Conservation (phyloP, 1,140 invertebrate genomes). For the Chrysomallon squamiferum region DNA sequence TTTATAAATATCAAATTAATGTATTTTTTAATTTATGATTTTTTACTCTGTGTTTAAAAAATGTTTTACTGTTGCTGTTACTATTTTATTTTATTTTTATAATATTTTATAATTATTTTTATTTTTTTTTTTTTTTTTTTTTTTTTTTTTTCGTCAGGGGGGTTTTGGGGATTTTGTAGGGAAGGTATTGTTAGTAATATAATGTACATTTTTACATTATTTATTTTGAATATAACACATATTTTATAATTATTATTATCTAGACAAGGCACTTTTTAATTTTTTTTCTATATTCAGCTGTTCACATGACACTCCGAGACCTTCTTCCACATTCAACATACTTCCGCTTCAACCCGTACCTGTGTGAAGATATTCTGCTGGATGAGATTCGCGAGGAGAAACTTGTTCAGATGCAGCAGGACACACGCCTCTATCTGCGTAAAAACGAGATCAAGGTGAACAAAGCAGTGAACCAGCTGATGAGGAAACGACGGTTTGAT, state of each 20-base stretch:
- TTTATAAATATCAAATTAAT: not conserved
- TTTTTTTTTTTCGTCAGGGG: too few relatives aligned
- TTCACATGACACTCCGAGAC: slow-evolving; percentile 81
- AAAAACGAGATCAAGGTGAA: slow-evolving; percentile 77
- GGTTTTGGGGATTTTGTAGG: too few relatives aligned
- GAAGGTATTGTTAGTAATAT: too few relatives aligned
- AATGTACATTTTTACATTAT: too few relatives aligned
- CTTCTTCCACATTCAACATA: slow-evolving; percentile 80
- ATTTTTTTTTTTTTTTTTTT: too few relatives aligned
- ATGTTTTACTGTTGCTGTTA: not conserved
- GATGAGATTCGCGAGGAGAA: slow-evolving; percentile 79
- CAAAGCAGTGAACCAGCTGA: slow-evolving; percentile 66
- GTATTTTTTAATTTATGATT: not conserved
- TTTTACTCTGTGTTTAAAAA: not conserved
- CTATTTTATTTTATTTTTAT: not conserved
- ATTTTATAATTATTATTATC: not conserved
- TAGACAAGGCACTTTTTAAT: not conserved
- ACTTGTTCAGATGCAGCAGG: slow-evolving; percentile 62
- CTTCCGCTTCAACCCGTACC: slow-evolving; percentile 89
- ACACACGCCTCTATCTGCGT: slow-evolving; percentile 77
- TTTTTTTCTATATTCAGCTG: slow-evolving; percentile 41
- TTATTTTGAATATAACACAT: not conserved
- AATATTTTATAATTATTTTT: too few relatives aligned
- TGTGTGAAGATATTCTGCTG: slow-evolving; percentile 81
- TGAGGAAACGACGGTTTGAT: slow-evolving; percentile 44